Evolutionary conservation across 2,888 invertebrate species (phyloP), one percentile per base, ranked within the genome.

Genomic region (Podotricha telesiphe): DNA sequence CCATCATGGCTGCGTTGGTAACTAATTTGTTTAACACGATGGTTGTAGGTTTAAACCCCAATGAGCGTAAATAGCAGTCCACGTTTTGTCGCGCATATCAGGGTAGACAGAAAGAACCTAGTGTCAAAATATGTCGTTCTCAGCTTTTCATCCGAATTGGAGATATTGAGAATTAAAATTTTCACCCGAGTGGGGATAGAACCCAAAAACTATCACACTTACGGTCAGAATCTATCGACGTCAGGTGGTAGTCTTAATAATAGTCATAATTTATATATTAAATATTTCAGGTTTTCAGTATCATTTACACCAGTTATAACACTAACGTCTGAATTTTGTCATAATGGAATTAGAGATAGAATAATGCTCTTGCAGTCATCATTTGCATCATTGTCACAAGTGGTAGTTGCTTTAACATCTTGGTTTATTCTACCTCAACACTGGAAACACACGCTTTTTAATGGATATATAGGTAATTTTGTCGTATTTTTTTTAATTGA

Each of bases 301-400:
- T 75, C 78, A 0, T 82, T 81, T 67, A 78, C 75, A 1, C 76
- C 82, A 3, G 73, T 77, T 4, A 56, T 82, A 28, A 72, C 80
- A 0, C 64, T 79, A 28, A 80, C 79, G 0, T 82, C 82, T 0
- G 82, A 82, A 65, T 80, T 80, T 62, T 79, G 78, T 42, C 78
- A 81, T 71, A 77, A 75, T 20, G 81, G 76, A 6, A 77, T 81
- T 48, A 74, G 82, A 53, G 82, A 82, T 40, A 75, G 79, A 0
- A 73, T 82, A 5, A 74, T 82, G 78, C 48, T 82, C 28, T 64
- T 76, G 7, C 79, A 79, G 48, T 77, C 79, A 0, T 80, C 82
- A 0, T 80, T 80, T 45, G 68, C 75, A 1, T 75, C 78, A 0
- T 20, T 76, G 1, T 68, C 77, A 2, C 79, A 80, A 68, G 73